These are phyloP conservation scores for Acomys russatus DNA, from an alignment of 2,797 vertebrate species.

Conservation along the genomic window DNA sequence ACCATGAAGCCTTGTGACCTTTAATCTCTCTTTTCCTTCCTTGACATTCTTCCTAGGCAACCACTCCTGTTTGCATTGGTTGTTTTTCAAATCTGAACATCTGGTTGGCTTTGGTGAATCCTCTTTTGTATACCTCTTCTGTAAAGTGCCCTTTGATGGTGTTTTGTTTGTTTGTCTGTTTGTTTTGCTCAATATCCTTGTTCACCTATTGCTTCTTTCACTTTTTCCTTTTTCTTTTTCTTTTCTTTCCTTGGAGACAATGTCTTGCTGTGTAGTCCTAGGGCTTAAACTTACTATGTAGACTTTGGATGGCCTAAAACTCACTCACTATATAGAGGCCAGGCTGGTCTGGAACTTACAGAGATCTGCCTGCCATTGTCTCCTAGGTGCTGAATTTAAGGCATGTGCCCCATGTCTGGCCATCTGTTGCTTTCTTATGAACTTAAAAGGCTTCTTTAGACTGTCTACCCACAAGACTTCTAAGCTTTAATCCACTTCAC, in stretches of 20 bases:
- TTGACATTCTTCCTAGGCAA: background rate
- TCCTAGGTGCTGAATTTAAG: background rate
- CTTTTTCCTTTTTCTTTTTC: too few species aligned
- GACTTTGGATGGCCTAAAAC: background rate
- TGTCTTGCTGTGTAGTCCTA: background rate
- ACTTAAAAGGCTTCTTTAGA: background rate
- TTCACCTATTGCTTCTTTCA: background rate
- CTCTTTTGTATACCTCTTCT: background rate
- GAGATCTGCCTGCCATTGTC: background rate
- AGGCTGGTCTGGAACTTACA: background rate
- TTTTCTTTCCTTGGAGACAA: too few species aligned
- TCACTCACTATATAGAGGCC: background rate
- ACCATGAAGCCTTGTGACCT: background rate
- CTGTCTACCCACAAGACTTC: background rate
- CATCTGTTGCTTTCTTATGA: slow-evolving; percentile 1
- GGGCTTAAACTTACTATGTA: background rate
- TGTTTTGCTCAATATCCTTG: slow-evolving; percentile 2
- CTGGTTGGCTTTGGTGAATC: background rate
- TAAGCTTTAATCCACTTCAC: background rate
- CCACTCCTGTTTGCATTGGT: background rate
- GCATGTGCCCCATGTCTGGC: background rate
- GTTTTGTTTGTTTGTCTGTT: background rate
- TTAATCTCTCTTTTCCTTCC: background rate
- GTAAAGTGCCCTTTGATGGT: background rate
- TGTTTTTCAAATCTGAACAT: background rate